A percentile compares a stretch with the other conserved stretches of the same genome.
These are phyloP conservation scores for Calliphora vomitoria DNA, from an alignment of 2,888 invertebrate species.

Conservation along the genomic window DNA sequence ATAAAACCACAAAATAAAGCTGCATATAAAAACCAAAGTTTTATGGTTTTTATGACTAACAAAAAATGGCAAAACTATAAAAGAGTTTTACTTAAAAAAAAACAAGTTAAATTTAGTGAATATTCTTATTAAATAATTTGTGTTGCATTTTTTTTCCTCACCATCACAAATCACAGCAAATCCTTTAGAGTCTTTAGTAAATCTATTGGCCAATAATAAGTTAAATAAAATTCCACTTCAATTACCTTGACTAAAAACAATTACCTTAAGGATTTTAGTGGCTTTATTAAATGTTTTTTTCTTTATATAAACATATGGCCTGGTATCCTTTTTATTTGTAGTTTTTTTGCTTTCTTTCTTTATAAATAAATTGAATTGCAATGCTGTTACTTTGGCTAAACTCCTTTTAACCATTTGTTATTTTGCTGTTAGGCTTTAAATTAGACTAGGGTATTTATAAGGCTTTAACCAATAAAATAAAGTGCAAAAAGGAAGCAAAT, in stretches of 20 bases:
- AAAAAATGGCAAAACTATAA: neutral
- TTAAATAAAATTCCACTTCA: constrained; percentile 69
- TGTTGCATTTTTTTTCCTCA: neutral
- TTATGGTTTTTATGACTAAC: constrained; percentile 45
- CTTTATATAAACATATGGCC: constrained; percentile 54
- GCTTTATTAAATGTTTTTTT: constrained; percentile 60
- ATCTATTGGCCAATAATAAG: constrained; percentile 64
- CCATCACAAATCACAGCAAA: constrained; percentile 32
- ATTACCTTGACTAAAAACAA: constrained; percentile 68
- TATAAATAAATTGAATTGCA: constrained; percentile 19
- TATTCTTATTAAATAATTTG: neutral
- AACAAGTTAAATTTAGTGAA: neutral
- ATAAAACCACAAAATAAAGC: constrained; percentile 56
- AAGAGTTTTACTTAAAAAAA: neutral
- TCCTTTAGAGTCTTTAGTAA: constrained; percentile 43
- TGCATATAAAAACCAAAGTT: constrained; percentile 37
- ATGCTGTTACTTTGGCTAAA: neutral
- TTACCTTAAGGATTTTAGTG: constrained; percentile 68
- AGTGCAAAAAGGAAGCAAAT: constrained; percentile 40
- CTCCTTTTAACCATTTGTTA: constrained; percentile 53
- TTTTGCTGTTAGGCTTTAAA: constrained; percentile 65
- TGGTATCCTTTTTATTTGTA: constrained; percentile 50
- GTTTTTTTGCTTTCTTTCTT: constrained; percentile 13
- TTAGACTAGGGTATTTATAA: constrained; percentile 67
- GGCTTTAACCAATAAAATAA: constrained; percentile 67